Evolutionary conservation across 2,113 vertebrate genomes (phyloP), one percentile per base, ranked within the genome.

Genomic region (Urocynchramus pylzowi): DNA sequence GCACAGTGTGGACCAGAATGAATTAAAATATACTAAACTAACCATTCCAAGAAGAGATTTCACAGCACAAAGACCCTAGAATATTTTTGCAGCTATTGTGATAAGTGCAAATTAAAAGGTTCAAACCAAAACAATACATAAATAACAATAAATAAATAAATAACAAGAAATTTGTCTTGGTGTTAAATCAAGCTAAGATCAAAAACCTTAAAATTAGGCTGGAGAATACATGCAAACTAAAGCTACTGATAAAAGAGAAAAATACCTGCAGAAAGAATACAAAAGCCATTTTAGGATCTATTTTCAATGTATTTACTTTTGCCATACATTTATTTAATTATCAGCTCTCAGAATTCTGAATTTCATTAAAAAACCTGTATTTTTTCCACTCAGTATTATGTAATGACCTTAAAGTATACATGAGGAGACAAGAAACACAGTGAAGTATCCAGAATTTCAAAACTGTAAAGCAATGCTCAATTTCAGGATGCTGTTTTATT

Each of bases 271-370:
- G 45, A 69, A 89, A 73, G 6, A 67, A 60, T 35, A 61, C 4
- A 47, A 76, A 56, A 16, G 30, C 0, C 7, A 41, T 47, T 90
- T 94, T 56, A 52, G 15, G 11, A 68, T 69, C 4, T 73, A 18
- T 63, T 91, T 94, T 65, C 5, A 4, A 65, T 4, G 1, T 26
- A 20, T 41, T 42, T 65, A 21, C n/a, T 80, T 95, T 49, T 79
- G 61, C 8, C 24, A 39, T 21, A 59, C 0, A 0, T 67, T 85
- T 0, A 0, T 53, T 79, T 79, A 63, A 75, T 37, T 47, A 61
- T 14, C 26, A 88, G 37, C 37, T 17, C 63, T 90, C 54, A 31
- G 31, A 92, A 78, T 57, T 56, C 21, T 70, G 37, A 65, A 60
- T 64, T 76, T 45, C 37, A 44, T 6, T 37, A 1, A 60, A 84